These are phyloP conservation scores for Pachyuromys duprasi DNA, from an alignment of 2,797 vertebrate species.

Conservation along the genomic window DNA sequence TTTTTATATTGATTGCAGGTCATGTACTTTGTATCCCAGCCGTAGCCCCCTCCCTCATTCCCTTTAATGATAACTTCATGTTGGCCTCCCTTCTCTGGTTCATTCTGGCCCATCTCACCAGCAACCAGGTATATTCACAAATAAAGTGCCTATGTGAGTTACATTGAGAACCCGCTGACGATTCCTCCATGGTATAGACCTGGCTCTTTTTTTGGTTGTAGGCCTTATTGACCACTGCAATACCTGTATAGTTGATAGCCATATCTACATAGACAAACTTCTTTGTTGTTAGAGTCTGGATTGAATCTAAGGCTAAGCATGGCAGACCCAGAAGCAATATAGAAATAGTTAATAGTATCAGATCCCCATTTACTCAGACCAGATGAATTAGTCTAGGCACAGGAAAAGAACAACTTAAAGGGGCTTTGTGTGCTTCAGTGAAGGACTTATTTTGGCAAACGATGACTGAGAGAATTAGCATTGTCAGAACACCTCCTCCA, in stretches of 20 bases:
- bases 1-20: too few species aligned
- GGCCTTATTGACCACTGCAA: slow-evolving; percentile 92
- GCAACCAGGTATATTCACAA: slow-evolving; percentile 92
- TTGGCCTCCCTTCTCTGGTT: slow-evolving; percentile 92
- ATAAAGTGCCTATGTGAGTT: slow-evolving; percentile 94
- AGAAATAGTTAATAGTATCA: neutral
- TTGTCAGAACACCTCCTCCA: too few species aligned
- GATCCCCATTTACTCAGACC: too few species aligned
- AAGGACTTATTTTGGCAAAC: neutral
- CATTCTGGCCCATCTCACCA: slow-evolving; percentile 91
- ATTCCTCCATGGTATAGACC: slow-evolving; percentile 91
- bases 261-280: slow-evolving; percentile 92
- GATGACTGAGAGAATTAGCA: neutral
- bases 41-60: too few species aligned
- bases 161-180: slow-evolving; percentile 93
- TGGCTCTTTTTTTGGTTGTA: slow-evolving; percentile 91
- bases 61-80: slow-evolving; percentile 93
- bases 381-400: neutral
- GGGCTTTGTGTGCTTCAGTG: neutral
- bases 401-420: neutral
- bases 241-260: slow-evolving; percentile 93
- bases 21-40: too few species aligned
- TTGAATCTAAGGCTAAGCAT: neutral
- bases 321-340: neutral
- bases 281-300: slow-evolving; percentile 87